Percentiles rank a stretch among this genome's conserved stretches.
phyloP scores from a whole-genome alignment of 1,140 invertebrate genomes.

The Laupala kohalensis region DNA sequence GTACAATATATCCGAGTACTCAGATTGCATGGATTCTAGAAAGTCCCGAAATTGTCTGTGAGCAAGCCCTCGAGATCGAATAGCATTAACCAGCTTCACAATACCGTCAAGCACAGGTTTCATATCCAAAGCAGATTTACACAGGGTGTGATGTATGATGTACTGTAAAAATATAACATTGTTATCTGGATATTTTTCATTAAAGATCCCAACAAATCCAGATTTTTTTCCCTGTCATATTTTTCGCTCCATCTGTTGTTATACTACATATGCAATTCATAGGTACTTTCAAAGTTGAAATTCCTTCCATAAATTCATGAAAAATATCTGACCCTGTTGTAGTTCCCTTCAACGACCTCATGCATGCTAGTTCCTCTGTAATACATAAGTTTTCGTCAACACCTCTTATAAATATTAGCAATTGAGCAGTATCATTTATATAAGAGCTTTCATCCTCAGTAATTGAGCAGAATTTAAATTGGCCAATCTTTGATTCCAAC shows the following conservation, averaged over 20 bases:
- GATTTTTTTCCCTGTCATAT: neutral
- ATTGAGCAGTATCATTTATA: neutral
- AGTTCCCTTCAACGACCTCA: neutral
- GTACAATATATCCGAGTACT: too few species aligned
- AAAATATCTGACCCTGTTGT: neutral
- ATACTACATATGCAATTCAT: neutral
- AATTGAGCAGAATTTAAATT: neutral
- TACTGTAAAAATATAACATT: constrained; percentile 3
- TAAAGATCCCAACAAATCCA: neutral
- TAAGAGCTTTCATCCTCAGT: neutral
- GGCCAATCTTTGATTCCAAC: constrained; percentile 1
- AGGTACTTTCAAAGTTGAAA: constrained; percentile 1
- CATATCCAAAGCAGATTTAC: too few species aligned
- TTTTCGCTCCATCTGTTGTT: neutral
- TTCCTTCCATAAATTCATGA: neutral
- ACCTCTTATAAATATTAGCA: constrained; percentile 4
- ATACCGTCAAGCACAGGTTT: too few species aligned
- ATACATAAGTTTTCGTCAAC: constrained; percentile 2
- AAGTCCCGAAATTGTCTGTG: too few species aligned
- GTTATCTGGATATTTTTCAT: constrained; percentile 2
- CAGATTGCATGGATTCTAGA: too few species aligned
- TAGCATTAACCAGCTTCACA: too few species aligned
- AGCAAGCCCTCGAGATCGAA: too few species aligned
- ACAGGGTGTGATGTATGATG: too few species aligned
- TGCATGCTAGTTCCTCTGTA: neutral